Percentiles rank a stretch among this genome's conserved stretches.
Conservation (phyloP, 2,797 vertebrate species). For the Phoebastria nigripes region DNA sequence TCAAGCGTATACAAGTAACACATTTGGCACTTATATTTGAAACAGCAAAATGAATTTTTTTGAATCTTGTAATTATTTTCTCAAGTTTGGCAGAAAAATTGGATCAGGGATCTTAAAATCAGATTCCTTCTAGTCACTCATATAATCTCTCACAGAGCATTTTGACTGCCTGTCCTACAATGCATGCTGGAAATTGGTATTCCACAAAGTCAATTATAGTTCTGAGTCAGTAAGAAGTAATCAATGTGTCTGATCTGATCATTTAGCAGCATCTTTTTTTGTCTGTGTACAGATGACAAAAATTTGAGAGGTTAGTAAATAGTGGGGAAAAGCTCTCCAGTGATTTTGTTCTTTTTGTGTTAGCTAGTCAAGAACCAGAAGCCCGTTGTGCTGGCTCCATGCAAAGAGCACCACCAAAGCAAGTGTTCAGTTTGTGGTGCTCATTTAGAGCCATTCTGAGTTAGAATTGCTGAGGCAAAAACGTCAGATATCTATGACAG, state of each 20-base stretch:
- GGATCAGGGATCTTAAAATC: slow-evolving; percentile 53
- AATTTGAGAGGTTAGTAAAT: slow-evolving; percentile 31
- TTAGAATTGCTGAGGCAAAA: slow-evolving; percentile 14
- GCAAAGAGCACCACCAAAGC: background rate
- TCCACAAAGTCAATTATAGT: slow-evolving; percentile 27
- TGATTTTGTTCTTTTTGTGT: background rate
- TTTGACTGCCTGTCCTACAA: slow-evolving; percentile 40
- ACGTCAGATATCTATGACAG: background rate
- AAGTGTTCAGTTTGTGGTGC: background rate
- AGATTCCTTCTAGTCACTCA: slow-evolving; percentile 30
- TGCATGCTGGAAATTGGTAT: slow-evolving; percentile 12
- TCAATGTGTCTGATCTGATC: slow-evolving; percentile 27
- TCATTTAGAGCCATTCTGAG: background rate
- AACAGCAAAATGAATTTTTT: slow-evolving; percentile 47
- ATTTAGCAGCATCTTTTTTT: background rate
- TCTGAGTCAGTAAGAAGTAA: slow-evolving; percentile 35
- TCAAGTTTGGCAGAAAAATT: slow-evolving; percentile 63
- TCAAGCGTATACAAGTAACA: slow-evolving; percentile 26
- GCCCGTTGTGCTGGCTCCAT: background rate
- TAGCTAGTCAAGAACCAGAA: background rate
- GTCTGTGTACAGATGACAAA: background rate
- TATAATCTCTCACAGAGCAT: background rate
- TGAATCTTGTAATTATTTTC: slow-evolving; percentile 56
- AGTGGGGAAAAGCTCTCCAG: background rate
- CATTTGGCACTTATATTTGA: slow-evolving; percentile 29